A percentile compares a stretch with the other conserved stretches of the same genome.
Evolutionary conservation across 2,888 invertebrate genomes (phyloP).

Genomic region (Tetrapedia diversipes): DNA sequence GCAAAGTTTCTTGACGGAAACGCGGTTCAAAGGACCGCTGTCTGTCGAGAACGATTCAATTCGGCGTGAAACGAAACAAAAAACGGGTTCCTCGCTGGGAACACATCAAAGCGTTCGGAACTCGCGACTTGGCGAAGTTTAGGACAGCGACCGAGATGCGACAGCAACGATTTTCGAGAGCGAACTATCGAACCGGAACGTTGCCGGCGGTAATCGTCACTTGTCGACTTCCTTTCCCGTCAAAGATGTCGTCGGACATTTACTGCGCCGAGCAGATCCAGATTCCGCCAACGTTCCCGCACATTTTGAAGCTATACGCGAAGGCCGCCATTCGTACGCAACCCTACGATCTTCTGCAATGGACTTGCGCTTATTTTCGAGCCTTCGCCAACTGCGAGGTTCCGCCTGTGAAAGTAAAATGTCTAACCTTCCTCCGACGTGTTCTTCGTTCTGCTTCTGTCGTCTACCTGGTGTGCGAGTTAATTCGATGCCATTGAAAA

Average conservation of each 20-base stretch:
- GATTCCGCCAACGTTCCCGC: slow-evolving; percentile 92
- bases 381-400: slow-evolving; percentile 89
- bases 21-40: slow-evolving; percentile 14
- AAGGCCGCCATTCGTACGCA: slow-evolving; percentile 96
- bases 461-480: no score
- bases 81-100: background rate
- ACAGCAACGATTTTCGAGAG: slow-evolving; percentile 28
- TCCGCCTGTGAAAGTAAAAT: slow-evolving; percentile 90
- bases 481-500: no score
- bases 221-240: slow-evolving; percentile 35
- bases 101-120: slow-evolving; percentile 21
- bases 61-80: slow-evolving; percentile 10
- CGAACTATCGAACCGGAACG: slow-evolving; percentile 27
- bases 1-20: background rate
- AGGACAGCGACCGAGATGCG: slow-evolving; percentile 2
- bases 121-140: background rate
- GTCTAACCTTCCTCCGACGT: slow-evolving; percentile 3
- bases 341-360: slow-evolving; percentile 91
- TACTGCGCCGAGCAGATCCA: slow-evolving; percentile 93
- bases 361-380: slow-evolving; percentile 92
- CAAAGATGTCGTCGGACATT: slow-evolving; percentile 81
- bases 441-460: background rate
- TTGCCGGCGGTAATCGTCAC: slow-evolving; percentile 28
- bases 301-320: slow-evolving; percentile 92
- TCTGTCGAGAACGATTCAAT: slow-evolving; percentile 26